These are phyloP conservation scores for Laothoe populi DNA, from an alignment of 2,888 invertebrate species.

Conservation along the genomic window DNA sequence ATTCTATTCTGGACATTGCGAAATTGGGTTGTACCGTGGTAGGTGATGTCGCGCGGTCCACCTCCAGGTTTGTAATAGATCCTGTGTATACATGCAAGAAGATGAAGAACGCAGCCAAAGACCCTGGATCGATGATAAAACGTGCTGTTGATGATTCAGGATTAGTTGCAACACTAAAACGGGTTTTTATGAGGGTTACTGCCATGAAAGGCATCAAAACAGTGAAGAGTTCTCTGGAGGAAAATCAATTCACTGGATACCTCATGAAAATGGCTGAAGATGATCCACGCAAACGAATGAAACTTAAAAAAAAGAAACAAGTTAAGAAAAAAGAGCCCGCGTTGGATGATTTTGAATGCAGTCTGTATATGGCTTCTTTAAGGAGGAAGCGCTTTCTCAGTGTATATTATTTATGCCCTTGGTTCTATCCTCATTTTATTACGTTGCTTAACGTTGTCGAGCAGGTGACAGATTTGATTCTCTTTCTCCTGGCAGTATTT, in stretches of 20 bases:
- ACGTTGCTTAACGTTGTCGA: constrained; percentile 49
- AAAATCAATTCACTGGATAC: constrained; percentile 40
- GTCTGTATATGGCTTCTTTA: constrained; percentile 53
- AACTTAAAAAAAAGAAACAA: constrained; percentile 33
- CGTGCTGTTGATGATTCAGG: constrained; percentile 36
- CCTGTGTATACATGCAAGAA: constrained; percentile 39
- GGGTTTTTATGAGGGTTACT: constrained; percentile 40
- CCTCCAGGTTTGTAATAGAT: constrained; percentile 38
- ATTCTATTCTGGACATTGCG: constrained; percentile 40
- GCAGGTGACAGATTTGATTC: constrained; percentile 50
- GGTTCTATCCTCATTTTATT: constrained; percentile 61
- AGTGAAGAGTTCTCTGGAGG: constrained; percentile 37
- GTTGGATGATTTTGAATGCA: constrained; percentile 49
- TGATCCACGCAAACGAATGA: constrained; percentile 42
- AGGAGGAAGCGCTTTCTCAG: constrained; percentile 51
- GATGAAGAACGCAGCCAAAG: constrained; percentile 34
- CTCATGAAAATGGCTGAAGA: constrained; percentile 40
- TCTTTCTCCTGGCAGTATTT: constrained; percentile 57
- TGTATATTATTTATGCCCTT: constrained; percentile 54
- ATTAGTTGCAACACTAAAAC: constrained; percentile 38
- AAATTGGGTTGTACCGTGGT: constrained; percentile 33
- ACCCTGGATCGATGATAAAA: constrained; percentile 39
- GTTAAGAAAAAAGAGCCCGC: constrained; percentile 29
- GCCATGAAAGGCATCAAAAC: constrained; percentile 36
- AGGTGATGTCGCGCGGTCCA: constrained; percentile 32